A percentile compares a stretch with the other conserved stretches of the same genome.
phyloP scores from a whole-genome alignment of 2,888 invertebrate species.

The Noctua janthe region DNA sequence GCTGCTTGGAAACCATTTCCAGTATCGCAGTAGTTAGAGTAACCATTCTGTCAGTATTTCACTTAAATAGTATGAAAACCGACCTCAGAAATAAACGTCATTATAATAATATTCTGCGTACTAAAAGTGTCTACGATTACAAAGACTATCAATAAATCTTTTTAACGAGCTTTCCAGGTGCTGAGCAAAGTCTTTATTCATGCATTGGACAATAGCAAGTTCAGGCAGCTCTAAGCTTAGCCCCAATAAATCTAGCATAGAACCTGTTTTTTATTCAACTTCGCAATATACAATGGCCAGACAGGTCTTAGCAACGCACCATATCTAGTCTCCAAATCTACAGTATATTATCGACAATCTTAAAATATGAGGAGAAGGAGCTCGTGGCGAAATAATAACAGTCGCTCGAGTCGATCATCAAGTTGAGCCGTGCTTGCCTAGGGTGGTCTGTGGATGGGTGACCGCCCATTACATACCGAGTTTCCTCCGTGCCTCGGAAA shows the following conservation, averaged over 20 bases:
- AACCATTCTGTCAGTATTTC: background rate
- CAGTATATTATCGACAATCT: background rate
- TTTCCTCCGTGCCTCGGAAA: too few species aligned
- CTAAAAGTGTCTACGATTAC: background rate
- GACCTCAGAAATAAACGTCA: background rate
- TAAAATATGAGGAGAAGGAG: background rate
- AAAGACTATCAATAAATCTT: conserved; percentile 36
- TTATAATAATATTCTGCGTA: background rate
- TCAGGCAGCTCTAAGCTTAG: conserved; percentile 18
- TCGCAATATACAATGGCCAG: background rate
- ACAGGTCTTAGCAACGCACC: conserved; percentile 11
- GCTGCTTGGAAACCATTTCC: background rate
- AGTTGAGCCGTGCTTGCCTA: too few species aligned
- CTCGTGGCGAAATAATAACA: too few species aligned
- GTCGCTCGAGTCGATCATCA: too few species aligned
- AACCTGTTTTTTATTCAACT: background rate
- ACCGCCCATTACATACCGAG: too few species aligned
- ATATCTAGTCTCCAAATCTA: background rate
- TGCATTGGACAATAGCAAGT: conserved; percentile 31
- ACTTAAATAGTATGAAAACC: background rate
- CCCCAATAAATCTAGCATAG: conserved; percentile 32
- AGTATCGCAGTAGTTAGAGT: background rate
- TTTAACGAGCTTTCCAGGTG: conserved; percentile 19
- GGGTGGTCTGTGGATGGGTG: too few species aligned
- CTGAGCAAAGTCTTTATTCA: conserved; percentile 19